Evolutionary conservation across 2,113 vertebrate species (phyloP), one percentile per base, ranked within the genome.

Genomic region (Neolamprologus brichardi): DNA sequence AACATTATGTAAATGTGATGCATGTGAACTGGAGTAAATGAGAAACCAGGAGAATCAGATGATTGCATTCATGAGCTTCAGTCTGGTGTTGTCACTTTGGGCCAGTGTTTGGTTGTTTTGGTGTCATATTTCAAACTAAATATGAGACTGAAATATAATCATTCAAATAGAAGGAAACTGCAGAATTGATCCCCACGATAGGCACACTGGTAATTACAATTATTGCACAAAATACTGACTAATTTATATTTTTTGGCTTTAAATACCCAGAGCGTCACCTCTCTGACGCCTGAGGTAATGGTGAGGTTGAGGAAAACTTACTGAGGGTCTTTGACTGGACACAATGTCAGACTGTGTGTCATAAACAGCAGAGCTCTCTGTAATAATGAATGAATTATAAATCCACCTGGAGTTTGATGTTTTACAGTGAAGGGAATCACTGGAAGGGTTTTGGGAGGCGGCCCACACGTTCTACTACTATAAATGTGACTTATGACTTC

Each of bases 361-460:
- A 5, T 32, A 62, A 32, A 10, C 28, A 32, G 8, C 25, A 32
- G 25, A 18, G 58, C 8, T 62, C 28, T 30, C 17, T 62, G 17
- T 60, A 30, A 60, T 10, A 60, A 18, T 11, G 30, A 34, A 11
- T 0, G 58, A 60, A 60, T 17, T 34, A 62, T 62, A 62, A 62
- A 34, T 62, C 15, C 60, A 20, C 4, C 18, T 39, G 62, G 32
- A 67, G 30, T 67, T 37, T 67, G 11, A 39, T n/a, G 62, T 39
- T 67, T 0, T 8, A 20, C 10, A 11, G 58, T 1, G 15, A 60
- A 60, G 25, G 25, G 14, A 60, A 6, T 60, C 56, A 2, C 8
- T 30, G 56, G 8, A 60, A 0, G 0, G 5, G 58, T 62, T 62
- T 62, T 62, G 0, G 28, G 8, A 62, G 28, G 0, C 28, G 0